These are phyloP conservation scores for Rotaria sp. DNA, from an alignment of 2,888 invertebrate genomes.

Conservation along the genomic window DNA sequence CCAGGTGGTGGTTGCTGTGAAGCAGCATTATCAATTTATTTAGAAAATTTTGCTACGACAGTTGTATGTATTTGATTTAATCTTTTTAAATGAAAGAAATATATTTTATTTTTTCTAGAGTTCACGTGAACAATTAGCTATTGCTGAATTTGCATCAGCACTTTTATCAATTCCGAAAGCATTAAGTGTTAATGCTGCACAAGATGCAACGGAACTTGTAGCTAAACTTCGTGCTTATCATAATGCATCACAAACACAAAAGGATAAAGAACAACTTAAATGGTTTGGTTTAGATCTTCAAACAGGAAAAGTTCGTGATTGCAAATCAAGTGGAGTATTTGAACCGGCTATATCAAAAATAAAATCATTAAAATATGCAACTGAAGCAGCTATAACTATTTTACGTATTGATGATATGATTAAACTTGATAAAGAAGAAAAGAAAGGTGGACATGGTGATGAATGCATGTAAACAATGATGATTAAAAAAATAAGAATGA, in stretches of 20 bases:
- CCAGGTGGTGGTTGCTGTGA: slow-evolving; percentile 96
- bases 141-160: slow-evolving; percentile 69
- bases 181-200: slow-evolving; percentile 89
- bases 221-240: slow-evolving; percentile 94
- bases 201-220: slow-evolving; percentile 88
- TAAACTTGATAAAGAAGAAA: slow-evolving; percentile 66
- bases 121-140: slow-evolving; percentile 89
- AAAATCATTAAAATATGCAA: slow-evolving; percentile 95
- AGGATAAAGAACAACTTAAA: slow-evolving; percentile 37
- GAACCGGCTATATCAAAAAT: slow-evolving; percentile 96
- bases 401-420: slow-evolving; percentile 98
- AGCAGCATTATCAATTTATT: slow-evolving; percentile 90
- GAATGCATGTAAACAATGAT: slow-evolving; percentile 27
- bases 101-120: slow-evolving; percentile 48
- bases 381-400: slow-evolving; percentile 98
- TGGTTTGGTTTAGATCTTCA: slow-evolving; percentile 72
- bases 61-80: slow-evolving; percentile 58
- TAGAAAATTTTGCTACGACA: slow-evolving; percentile 97
- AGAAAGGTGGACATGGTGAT: slow-evolving; percentile 40
- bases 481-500: background rate
- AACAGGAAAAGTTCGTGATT: slow-evolving; percentile 81
- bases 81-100: background rate
- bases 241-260: slow-evolving; percentile 74
- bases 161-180: slow-evolving; percentile 95
- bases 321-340: slow-evolving; percentile 84